These are phyloP conservation scores for Luscinia luscinia DNA, from an alignment of 2,797 vertebrate genomes.

Conservation along the genomic window DNA sequence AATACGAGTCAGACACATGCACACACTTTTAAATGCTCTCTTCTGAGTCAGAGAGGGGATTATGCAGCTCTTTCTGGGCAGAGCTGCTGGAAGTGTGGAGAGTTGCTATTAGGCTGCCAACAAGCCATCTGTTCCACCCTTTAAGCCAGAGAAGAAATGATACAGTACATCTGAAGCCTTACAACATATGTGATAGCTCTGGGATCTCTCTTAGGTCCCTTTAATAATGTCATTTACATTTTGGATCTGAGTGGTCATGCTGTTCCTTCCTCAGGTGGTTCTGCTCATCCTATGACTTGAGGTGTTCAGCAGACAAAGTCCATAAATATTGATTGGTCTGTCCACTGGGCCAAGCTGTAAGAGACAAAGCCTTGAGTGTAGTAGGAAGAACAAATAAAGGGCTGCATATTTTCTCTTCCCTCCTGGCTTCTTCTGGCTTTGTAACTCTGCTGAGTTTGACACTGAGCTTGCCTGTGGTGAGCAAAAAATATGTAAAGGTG, in stretches of 20 bases:
- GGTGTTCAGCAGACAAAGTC: not conserved
- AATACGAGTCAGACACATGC: not conserved
- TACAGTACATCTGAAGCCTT: not conserved
- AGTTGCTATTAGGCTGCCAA: not conserved
- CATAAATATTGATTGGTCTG: not conserved
- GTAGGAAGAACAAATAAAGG: not conserved
- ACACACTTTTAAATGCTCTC: not conserved
- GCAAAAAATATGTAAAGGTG: not conserved
- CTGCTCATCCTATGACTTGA: not conserved
- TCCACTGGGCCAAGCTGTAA: not conserved
- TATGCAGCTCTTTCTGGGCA: not conserved
- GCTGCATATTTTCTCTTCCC: not conserved
- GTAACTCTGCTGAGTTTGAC: not conserved
- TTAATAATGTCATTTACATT: not conserved
- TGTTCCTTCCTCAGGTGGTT: not conserved
- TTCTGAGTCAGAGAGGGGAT: slow-evolving; percentile 2
- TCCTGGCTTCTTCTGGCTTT: not conserved
- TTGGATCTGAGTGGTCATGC: not conserved
- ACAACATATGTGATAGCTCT: not conserved
- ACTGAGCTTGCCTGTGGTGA: not conserved
- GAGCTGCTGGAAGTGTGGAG: not conserved
- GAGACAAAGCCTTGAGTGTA: not conserved
- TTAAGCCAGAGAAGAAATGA: not conserved
- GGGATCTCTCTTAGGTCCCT: not conserved
- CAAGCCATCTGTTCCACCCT: not conserved